Percentiles rank a stretch among this genome's conserved stretches.
Evolutionary conservation across 2,888 invertebrate genomes (phyloP).

Genomic region (Heliconius sara): DNA sequence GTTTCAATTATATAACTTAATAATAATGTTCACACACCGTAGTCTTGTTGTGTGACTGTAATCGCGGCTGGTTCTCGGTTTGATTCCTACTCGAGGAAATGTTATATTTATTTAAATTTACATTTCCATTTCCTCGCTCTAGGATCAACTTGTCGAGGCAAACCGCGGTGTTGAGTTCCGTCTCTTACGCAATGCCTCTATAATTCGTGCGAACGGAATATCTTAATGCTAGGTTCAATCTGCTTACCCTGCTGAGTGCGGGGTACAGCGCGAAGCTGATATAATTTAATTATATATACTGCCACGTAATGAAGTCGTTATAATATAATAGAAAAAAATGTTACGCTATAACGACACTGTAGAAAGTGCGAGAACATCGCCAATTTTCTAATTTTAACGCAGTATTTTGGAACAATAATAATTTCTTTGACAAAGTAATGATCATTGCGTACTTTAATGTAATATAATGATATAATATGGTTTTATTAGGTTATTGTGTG

Average conservation of each 20-base stretch:
- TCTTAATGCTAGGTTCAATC: no score
- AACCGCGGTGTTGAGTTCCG: no score
- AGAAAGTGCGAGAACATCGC: conserved; percentile 75
- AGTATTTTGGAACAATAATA: conserved; percentile 36
- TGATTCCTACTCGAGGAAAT: no score
- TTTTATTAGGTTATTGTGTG: conserved; percentile 25
- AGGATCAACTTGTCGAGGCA: no score
- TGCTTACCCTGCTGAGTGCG: no score
- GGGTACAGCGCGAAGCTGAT: no score
- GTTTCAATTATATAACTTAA: conserved; percentile 33
- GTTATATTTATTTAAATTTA: no score
- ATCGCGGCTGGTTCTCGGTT: no score
- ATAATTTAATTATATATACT: background rate
- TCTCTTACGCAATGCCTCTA: no score
- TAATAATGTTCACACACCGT: conserved; percentile 42
- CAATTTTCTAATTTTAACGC: conserved; percentile 64
- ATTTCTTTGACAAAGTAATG: conserved; percentile 17
- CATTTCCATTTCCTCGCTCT: no score
- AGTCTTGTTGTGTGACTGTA: conserved; percentile 7
- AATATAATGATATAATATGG: conserved; percentile 10
- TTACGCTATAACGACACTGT: conserved; percentile 68
- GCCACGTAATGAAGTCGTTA: conserved; percentile 57
- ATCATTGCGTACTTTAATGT: conserved; percentile 17
- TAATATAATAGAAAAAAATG: conserved; percentile 70
- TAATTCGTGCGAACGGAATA: no score